Evolutionary conservation across 1,140 invertebrate genomes (phyloP).

Genomic region (Bombus waltoni): DNA sequence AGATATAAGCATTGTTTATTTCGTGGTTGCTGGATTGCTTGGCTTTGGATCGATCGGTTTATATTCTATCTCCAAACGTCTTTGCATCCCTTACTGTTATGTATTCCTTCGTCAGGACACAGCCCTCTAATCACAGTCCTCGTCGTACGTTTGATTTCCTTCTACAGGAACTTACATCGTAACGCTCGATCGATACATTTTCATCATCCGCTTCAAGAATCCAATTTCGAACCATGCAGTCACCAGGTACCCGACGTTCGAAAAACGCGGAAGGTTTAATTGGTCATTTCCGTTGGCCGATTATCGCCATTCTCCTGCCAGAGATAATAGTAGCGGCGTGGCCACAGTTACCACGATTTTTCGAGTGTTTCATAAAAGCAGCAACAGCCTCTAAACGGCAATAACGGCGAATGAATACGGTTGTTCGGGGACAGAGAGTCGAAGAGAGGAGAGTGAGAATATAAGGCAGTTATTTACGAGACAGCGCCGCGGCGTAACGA

Average conservation of each 20-base stretch:
- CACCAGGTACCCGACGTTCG: not conserved
- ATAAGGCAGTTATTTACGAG: constrained; percentile 79
- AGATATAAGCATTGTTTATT: not conserved
- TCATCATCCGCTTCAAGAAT: not conserved
- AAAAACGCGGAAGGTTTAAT: constrained; percentile 24
- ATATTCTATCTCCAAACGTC: not conserved
- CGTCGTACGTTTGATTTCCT: too few relatives aligned
- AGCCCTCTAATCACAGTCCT: too few relatives aligned
- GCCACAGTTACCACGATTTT: constrained; percentile 57
- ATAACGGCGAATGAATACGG: constrained; percentile 61
- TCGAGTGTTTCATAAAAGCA: constrained; percentile 66
- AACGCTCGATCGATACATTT: not conserved
- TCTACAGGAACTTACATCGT: too few relatives aligned
- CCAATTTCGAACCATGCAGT: not conserved
- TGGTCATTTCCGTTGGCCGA: constrained; percentile 14
- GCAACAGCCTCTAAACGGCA: constrained; percentile 60
- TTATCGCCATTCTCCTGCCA: constrained; percentile 27
- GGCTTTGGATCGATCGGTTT: too few relatives aligned
- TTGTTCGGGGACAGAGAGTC: constrained; percentile 36
- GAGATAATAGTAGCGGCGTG: constrained; percentile 44
- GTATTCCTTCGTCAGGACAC: too few relatives aligned
- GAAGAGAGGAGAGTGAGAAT: constrained; percentile 67
- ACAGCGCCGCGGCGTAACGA: constrained; percentile 77
- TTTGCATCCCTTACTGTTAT: not conserved
- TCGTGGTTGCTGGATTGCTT: not conserved